Base-by-base conservation (phyloP, 2,113 vertebrate genomes). In the Paracanthobrama guichenoti region DNA sequence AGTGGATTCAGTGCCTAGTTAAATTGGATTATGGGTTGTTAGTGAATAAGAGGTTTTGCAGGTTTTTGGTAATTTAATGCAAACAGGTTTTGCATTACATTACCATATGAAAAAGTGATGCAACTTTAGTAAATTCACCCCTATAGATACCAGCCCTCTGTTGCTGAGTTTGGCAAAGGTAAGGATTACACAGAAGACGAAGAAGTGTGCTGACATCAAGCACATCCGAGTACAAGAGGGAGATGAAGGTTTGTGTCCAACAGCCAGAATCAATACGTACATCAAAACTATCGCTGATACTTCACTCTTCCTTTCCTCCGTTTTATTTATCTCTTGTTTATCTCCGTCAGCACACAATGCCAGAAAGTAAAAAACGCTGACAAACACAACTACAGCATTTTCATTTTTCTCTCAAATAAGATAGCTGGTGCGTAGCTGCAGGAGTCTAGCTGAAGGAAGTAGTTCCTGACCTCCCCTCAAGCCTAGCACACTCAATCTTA, bases 241-340 rank as follows among this genome's bases (percentile, higher is more conserved):
- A 85, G 75, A 83, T 66, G 60, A 69, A 82, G 69, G 59, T 78
- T 60, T 86, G 71, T 90, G 89, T 91, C 90, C 91, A 90, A 89
- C 91, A 91, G 91, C 92, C 92, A 91, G 87, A 93, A 94, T 94
- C 94, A 92, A 94, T 93, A 92, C 87, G 87, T 86, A 90, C 90
- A 91, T 93, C 92, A 91, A 91, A 94, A 90, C 91, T 86, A 44
- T 62, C 90, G 91, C 91, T 91, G 92, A 92, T 90, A 78, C 91
- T 94, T 93, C 90, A 90, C 83, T 91, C 90, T 81, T 82, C 75
- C 46, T 46, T 85, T 85, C 80, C 67, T 82, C 87, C 90, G 87
- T 93, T 89, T 88, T 91, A 91, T 93, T 92, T 84, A 86, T 91
- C 90, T 86, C 90, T 89, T 89, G 90, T 91, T 89, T 88, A 84